Evolutionary conservation across 1,140 invertebrate genomes (phyloP), one percentile per base, ranked within the genome.

Genomic region (Drosophila murphyi): DNA sequence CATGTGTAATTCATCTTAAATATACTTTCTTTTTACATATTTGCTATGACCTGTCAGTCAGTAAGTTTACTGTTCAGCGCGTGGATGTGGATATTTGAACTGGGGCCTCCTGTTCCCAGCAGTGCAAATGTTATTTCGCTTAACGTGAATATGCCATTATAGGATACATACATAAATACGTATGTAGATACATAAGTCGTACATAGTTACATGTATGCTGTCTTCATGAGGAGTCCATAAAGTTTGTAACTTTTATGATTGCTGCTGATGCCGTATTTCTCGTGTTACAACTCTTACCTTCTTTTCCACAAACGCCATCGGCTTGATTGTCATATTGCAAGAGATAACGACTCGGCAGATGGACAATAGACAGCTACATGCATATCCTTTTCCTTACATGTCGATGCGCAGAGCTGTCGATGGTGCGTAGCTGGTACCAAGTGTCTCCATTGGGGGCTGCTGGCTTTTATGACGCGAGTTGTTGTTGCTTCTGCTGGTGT

Each of bases 1-100:
- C n/a, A n/a, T 68, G 39, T 64, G 82, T 88, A 88, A 88, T 80
- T 88, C 70, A 83, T 78, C 78, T 87, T 87, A 83, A 89, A 87
- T 88, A 88, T 88, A 88, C 83, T 83, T 87, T 80, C 60, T 67
- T 57, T 73, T 76, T 82, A 76, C 80, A 87, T 87, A 77, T 82
- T 87, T 87, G 70, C 67, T 55, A 48, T 54, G 76, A 61, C 39
- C 61, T 69, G 72, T 60, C 82, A 70, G 63, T 50, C 80, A 52
- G 51, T 35, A 28, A 52, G n/a, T n/a, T 43, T 20, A 51, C 50
- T 71, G 45, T 47, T 64, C 29, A 45, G 50, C 59, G 8, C 41
- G 48, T 39, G 12, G 10, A 37, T 51, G 20, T 41, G 62, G 50
- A 54, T 54, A 32, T 63, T 41, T 32, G 61, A 56, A 32, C 32